A percentile compares a stretch with the other conserved stretches of the same genome.
Conservation (phyloP, 2,888 invertebrate species). For the Tenthredo amoena region DNA sequence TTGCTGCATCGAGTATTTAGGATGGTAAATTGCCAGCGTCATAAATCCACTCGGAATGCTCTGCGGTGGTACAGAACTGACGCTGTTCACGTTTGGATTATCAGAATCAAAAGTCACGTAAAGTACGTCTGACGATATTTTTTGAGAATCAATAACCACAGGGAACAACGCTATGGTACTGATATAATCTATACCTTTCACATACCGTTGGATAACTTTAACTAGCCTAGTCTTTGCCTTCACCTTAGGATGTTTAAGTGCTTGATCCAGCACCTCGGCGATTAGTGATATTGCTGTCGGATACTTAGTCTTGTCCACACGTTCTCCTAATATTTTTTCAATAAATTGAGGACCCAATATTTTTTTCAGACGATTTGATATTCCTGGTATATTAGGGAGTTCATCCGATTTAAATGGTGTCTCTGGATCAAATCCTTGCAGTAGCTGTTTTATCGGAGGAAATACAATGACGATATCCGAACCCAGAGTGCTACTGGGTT, state of each 20-base stretch:
- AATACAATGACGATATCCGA: background rate
- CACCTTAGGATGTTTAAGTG: constrained; percentile 49
- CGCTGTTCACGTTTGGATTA: constrained; percentile 26
- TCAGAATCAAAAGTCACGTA: constrained; percentile 55
- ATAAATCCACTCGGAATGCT: background rate
- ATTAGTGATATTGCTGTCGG: constrained; percentile 60
- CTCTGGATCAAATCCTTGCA: background rate
- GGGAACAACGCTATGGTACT: constrained; percentile 57
- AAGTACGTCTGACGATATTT: constrained; percentile 54
- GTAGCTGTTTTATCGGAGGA: constrained; percentile 9
- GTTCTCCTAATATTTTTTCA: constrained; percentile 54
- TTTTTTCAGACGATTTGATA: constrained; percentile 52
- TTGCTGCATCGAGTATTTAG: constrained; percentile 57
- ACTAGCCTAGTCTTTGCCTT: background rate
- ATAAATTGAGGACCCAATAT: constrained; percentile 56
- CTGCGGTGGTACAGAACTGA: background rate
- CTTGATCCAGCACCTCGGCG: constrained; percentile 54
- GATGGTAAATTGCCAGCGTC: constrained; percentile 59
- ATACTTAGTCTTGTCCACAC: constrained; percentile 37
- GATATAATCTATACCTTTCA: constrained; percentile 55
- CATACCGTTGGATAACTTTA: constrained; percentile 49
- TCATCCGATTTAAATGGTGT: background rate
- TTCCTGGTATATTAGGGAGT: background rate
- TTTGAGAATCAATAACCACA: constrained; percentile 44
- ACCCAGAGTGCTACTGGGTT: background rate